Base-by-base conservation (phyloP, 2,797 vertebrate species). In the Argyrosomus regius region DNA sequence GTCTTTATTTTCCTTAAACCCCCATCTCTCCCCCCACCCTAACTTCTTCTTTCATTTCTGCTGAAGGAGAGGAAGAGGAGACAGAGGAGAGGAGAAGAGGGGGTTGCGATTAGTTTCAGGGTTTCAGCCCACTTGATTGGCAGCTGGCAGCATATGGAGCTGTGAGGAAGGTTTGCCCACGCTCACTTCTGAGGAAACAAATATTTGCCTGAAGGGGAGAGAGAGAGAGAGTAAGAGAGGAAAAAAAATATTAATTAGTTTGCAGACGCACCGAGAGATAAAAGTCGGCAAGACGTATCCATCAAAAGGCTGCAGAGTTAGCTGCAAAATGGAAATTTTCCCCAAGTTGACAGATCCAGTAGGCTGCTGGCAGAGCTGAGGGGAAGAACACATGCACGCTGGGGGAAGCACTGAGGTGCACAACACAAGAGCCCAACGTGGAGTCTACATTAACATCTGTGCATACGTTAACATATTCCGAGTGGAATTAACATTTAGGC, bases 151-250 rank as follows among this genome's bases (percentile, higher is more conserved):
- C 97, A 96, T 96, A 96, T 96, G 96, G 96, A 97, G 96, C 96
- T 80, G 89, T 94, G 96, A 93, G 95, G 94, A 94, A 96, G 97
- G 96, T 95, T 97, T 97, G 97, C 96, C 94, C 96, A 96, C 95
- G 96, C 96, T 97, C 96, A 97, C 95, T 97, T 97, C 96, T 96
- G 96, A 97, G 96, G 96, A 97, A 95, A 97, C 96, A 97, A 97
- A 97, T 97, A 97, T 97, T 97, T 97, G 96, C 97, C 96, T 96
- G 95, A 96, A 97, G 96, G 96, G 94, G 87, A 68, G 84, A 87
- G 78, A 87, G 82, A 82, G 80, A 77, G 82, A 84, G 77, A 58
- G 31, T 35, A 73, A 66, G 69, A 56, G 71, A 65, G 68, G 57
- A 70, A 81, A 87, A 85, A 96, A 93, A 96, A 97, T 96, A 97